Evolutionary conservation across 2,888 invertebrate species (phyloP).

Genomic region (Metopia argyrocephala): DNA sequence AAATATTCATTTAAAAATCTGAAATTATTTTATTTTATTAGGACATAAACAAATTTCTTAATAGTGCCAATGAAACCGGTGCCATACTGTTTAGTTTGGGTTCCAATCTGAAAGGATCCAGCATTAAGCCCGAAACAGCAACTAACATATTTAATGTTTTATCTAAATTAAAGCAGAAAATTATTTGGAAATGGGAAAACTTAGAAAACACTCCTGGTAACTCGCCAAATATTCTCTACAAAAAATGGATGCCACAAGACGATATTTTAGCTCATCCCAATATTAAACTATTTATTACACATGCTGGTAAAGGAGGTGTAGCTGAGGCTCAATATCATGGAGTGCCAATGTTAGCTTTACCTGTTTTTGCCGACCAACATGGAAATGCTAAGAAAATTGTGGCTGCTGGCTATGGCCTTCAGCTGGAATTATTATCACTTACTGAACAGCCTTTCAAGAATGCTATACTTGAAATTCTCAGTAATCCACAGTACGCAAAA

Average conservation of each 20-base stretch:
- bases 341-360: constrained; percentile 79
- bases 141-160: constrained; percentile 81
- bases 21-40: constrained; percentile 64
- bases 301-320: constrained; percentile 83
- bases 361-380: constrained; percentile 75
- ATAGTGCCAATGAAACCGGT: constrained; percentile 76
- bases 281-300: constrained; percentile 82
- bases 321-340: constrained; percentile 82
- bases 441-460: constrained; percentile 64
- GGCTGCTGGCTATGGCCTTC: constrained; percentile 70
- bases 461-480: constrained; percentile 69
- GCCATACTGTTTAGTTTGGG: constrained; percentile 79
- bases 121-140: constrained; percentile 79
- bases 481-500: constrained; percentile 69
- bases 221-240: constrained; percentile 77
- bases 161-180: constrained; percentile 81
- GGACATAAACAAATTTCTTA: constrained; percentile 75
- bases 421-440: constrained; percentile 66
- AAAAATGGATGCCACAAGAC: constrained; percentile 85
- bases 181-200: constrained; percentile 85
- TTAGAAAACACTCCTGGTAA: constrained; percentile 78
- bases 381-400: constrained; percentile 70
- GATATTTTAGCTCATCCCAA: constrained; percentile 83
- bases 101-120: constrained; percentile 75
- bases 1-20: not conserved